phyloP scores from a whole-genome alignment of 2,888 invertebrate genomes.

The Iphiclides podalirius region DNA sequence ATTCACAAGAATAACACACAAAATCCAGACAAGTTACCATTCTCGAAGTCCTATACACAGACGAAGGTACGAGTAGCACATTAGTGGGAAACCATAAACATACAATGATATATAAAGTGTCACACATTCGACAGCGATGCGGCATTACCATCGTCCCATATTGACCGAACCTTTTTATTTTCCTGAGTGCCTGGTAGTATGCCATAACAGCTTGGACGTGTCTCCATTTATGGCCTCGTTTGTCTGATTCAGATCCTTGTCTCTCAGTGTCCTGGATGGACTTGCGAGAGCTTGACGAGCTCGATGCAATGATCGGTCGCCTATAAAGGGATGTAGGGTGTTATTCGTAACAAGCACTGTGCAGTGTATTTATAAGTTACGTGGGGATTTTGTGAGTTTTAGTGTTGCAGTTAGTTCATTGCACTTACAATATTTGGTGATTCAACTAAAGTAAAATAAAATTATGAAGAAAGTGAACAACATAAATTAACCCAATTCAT shows the following conservation, averaged over 20 bases:
- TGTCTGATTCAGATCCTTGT: slow-evolving; percentile 66
- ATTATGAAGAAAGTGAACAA: too few relatives aligned
- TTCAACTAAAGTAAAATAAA: slow-evolving; percentile 21
- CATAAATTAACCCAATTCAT: too few relatives aligned
- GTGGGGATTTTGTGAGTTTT: slow-evolving; percentile 13
- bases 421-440: slow-evolving; percentile 31
- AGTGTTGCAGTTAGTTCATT: slow-evolving; percentile 14
- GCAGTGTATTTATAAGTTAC: slow-evolving; percentile 15
- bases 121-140: slow-evolving; percentile 57
- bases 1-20: slow-evolving; percentile 70
- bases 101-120: slow-evolving; percentile 47
- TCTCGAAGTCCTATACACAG: slow-evolving; percentile 73
- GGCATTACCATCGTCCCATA: slow-evolving; percentile 54
- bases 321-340: slow-evolving; percentile 71
- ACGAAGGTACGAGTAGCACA: slow-evolving; percentile 59
- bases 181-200: slow-evolving; percentile 92
- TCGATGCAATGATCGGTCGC: slow-evolving; percentile 75
- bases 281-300: slow-evolving; percentile 71
- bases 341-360: slow-evolving; percentile 48
- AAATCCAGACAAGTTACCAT: slow-evolving; percentile 67
- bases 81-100: slow-evolving; percentile 67
- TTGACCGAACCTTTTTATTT: slow-evolving; percentile 90
- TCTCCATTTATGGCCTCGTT: slow-evolving; percentile 88
- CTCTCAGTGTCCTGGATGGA: slow-evolving; percentile 67
- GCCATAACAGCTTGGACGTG: slow-evolving; percentile 93